These are phyloP conservation scores for Hippocampus mohnikei DNA, from an alignment of 2,113 vertebrate species.

Conservation along the genomic window DNA sequence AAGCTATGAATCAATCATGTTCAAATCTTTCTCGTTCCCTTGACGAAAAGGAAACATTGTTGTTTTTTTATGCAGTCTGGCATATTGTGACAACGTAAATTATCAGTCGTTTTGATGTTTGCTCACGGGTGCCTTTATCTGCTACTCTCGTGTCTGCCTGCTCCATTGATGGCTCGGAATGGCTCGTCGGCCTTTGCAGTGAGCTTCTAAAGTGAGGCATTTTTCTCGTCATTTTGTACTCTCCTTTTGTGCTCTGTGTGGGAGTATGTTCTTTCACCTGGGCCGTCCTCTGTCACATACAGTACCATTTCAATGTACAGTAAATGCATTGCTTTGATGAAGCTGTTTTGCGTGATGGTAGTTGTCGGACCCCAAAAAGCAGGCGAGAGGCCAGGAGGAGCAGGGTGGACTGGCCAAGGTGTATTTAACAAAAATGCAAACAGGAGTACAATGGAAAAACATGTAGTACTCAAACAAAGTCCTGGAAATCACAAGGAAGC, in stretches of 20 bases:
- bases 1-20: constrained; percentile 28
- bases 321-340: background rate
- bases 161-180: constrained; percentile 27
- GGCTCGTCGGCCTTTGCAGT: constrained; percentile 29
- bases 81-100: constrained; percentile 20
- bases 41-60: constrained; percentile 7
- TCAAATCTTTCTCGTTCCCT: constrained; percentile 9
- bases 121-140: constrained; percentile 17
- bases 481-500: too few relatives aligned
- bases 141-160: constrained; percentile 13
- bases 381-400: too few relatives aligned
- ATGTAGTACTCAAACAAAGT: too few relatives aligned
- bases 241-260: constrained; percentile 15
- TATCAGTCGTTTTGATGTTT: constrained; percentile 14
- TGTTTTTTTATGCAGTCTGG: constrained; percentile 33
- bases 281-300: background rate
- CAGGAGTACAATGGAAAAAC: too few relatives aligned
- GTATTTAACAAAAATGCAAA: too few relatives aligned
- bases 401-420: too few relatives aligned
- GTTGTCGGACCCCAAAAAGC: too few relatives aligned
- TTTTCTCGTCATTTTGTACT: constrained; percentile 29
- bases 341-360: background rate
- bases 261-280: constrained; percentile 8
- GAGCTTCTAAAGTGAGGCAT: constrained; percentile 31
- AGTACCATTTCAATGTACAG: background rate